These are phyloP conservation scores for Physocephala rufipes DNA, from an alignment of 2,888 invertebrate species.

Conservation along the genomic window DNA sequence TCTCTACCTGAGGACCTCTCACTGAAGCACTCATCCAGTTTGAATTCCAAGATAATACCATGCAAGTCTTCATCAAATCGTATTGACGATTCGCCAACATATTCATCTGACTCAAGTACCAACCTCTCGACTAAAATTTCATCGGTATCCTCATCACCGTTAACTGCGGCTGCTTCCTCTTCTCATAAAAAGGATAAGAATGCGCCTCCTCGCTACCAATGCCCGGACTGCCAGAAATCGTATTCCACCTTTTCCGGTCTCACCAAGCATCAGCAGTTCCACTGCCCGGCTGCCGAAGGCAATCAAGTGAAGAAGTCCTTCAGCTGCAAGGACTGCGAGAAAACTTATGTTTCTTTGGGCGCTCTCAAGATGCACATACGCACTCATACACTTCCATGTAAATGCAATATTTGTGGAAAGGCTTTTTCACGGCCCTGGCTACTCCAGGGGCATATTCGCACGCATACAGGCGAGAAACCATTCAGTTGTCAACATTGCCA, in stretches of 20 bases:
- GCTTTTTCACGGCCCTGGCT: constrained; percentile 98
- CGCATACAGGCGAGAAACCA: constrained; percentile 98
- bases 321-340: constrained; percentile 96
- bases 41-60: constrained; percentile 17
- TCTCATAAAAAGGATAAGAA: constrained; percentile 63
- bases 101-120: constrained; percentile 1
- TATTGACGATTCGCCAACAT: background rate
- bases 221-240: constrained; percentile 92
- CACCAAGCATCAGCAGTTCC: constrained; percentile 97
- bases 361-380: constrained; percentile 99
- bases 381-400: constrained; percentile 97
- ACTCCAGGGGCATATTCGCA: constrained; percentile 96
- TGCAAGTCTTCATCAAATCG: background rate
- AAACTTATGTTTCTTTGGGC: constrained; percentile 93
- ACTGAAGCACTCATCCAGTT: constrained; percentile 55
- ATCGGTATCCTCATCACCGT: constrained; percentile 40
- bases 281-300: constrained; percentile 87
- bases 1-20: constrained; percentile 64
- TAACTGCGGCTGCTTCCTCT: constrained; percentile 49
- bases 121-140: constrained; percentile 30
- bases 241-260: constrained; percentile 96
- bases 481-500: constrained; percentile 96
- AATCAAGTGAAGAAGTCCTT: constrained; percentile 90
- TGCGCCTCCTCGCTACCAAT: constrained; percentile 80
- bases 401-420: constrained; percentile 95